Evolutionary conservation across 2,113 vertebrate species (phyloP), one percentile per base, ranked within the genome.

Genomic region (Eidolon helvum): DNA sequence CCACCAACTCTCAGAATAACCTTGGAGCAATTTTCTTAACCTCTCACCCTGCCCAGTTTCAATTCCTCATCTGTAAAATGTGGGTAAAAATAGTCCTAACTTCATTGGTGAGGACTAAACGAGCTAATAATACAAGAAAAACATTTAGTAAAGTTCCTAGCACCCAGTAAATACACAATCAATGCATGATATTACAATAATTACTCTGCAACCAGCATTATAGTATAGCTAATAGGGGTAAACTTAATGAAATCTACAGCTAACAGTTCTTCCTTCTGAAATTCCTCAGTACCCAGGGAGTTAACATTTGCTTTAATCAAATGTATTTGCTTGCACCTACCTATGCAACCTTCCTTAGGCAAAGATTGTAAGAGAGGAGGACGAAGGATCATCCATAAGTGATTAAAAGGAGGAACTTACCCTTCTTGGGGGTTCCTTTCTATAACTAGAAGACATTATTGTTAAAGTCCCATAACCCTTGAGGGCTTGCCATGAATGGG

Each of bases 21-120:
- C 74, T 83, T 84, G 21, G 53, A 88, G 75, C 35, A 78, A 35
- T 71, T 78, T 77, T 87, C 57, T 66, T 90, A 77, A 92, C 74
- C 14, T n/a, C 5, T n/a, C 19, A 3, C 57, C 26, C 28, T 12
- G 50, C 30, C 18, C 14, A 55, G 59, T n/a, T n/a, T 89, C 55
- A 79, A 80, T 87, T 95, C n/a, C 38, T 97, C 84, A 59, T 90
- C 79, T 74, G 14, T 74, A 77, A 93, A 95, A 91, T 43, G 40
- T 43, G 24, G 4, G n/a, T 83, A 66, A 91, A 91, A 75, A 65
- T 16, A 53, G 66, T 28, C n/a, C 12, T 53, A 90, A 38, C 53
- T 38, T 85, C 77, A 63, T 1, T 33, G 53, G 40, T 48, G 90
- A 96, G 59, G 30, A 65, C 82, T 80, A 74, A 90, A 33, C 84